These are phyloP conservation scores for Pungitius pungitius DNA, from an alignment of 2,113 vertebrate genomes.

Conservation along the genomic window DNA sequence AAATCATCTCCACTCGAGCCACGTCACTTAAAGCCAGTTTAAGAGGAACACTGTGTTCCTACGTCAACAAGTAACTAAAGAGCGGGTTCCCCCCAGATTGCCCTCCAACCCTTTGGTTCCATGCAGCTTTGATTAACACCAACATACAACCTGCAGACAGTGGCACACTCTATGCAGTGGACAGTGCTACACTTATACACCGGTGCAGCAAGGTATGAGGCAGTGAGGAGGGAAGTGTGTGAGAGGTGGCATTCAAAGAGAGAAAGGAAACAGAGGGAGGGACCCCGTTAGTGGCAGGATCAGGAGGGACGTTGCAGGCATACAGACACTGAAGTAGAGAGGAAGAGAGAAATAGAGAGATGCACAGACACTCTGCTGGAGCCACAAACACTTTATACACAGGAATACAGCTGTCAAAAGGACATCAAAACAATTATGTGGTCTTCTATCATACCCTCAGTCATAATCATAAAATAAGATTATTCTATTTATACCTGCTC, in stretches of 20 bases:
- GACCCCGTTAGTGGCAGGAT: constrained; percentile 69
- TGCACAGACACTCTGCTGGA: constrained; percentile 50
- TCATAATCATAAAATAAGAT: neutral
- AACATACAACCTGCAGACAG: constrained; percentile 74
- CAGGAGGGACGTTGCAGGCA: constrained; percentile 65
- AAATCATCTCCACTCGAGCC: constrained; percentile 34
- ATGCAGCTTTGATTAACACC: constrained; percentile 57
- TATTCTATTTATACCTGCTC: constrained; percentile 12
- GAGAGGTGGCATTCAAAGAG: constrained; percentile 51
- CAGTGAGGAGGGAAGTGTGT: constrained; percentile 15
- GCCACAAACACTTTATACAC: constrained; percentile 15
- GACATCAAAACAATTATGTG: neutral
- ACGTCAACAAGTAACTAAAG: neutral
- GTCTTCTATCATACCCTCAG: neutral
- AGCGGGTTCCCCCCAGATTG: neutral
- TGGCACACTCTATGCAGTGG: constrained; percentile 73
- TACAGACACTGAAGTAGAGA: constrained; percentile 65
- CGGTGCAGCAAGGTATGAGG: constrained; percentile 45
- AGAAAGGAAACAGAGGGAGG: constrained; percentile 57
- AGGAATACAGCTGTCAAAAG: constrained; percentile 1
- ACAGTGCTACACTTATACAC: constrained; percentile 70
- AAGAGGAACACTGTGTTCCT: constrained; percentile 12
- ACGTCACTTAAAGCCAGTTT: constrained; percentile 34
- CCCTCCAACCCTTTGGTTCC: constrained; percentile 22
- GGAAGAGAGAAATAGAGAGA: constrained; percentile 43